These are phyloP conservation scores for Pitangus sulphuratus DNA, from an alignment of 2,797 vertebrate genomes.

Conservation along the genomic window DNA sequence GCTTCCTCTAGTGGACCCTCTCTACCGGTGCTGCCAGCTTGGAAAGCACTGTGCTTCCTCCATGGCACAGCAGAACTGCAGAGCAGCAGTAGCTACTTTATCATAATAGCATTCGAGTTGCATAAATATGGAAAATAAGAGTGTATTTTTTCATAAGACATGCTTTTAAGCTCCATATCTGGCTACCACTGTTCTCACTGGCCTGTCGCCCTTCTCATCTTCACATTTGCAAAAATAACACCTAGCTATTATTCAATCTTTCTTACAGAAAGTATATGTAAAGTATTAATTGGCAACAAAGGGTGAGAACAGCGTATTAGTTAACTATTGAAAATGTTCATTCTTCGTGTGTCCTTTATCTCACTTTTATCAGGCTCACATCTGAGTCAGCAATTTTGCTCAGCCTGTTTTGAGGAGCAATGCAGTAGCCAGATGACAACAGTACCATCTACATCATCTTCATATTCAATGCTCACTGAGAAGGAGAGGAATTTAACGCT, in stretches of 20 bases:
- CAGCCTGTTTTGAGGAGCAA: not conserved
- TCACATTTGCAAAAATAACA: not conserved
- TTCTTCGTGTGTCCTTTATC: not conserved
- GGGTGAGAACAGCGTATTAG: not conserved
- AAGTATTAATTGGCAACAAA: not conserved
- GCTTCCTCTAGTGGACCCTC: not conserved
- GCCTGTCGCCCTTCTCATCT: not conserved
- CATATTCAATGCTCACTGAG: not conserved
- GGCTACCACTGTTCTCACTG: not conserved
- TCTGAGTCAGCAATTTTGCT: not conserved
- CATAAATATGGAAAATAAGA: not conserved
- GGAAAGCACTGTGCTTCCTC: not conserved
- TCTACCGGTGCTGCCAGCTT: not conserved
- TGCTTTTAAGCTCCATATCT: not conserved
- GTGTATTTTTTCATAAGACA: not conserved
- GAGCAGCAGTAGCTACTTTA: not conserved
- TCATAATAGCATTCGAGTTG: not conserved
- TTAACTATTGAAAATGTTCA: not conserved
- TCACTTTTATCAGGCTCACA: not conserved
- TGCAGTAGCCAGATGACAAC: not conserved
- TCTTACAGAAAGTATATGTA: not conserved
- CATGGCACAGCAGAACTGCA: not conserved
- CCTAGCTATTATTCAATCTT: not conserved
- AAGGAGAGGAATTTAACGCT: not conserved
- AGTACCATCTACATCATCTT: not conserved